A percentile compares a stretch with the other conserved stretches of the same genome.
phyloP scores from a whole-genome alignment of 2,113 vertebrate species.

The Myrmophylax atrothorax region DNA sequence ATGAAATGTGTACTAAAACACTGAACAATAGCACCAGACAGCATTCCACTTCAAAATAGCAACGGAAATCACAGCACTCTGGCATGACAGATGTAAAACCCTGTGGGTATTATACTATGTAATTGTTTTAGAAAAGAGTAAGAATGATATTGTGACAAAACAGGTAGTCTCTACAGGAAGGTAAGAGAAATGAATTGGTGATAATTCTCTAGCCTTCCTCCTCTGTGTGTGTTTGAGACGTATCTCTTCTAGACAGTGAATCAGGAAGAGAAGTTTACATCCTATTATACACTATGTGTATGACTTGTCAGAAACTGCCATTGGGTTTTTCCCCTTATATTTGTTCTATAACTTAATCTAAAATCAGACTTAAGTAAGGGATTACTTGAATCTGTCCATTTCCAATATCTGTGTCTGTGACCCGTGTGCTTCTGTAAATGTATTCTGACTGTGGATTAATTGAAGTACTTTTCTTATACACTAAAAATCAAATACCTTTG shows the following conservation, averaged over 20 bases:
- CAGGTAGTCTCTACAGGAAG: neutral
- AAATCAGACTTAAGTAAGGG: neutral
- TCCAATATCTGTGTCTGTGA: neutral
- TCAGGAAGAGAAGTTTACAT: neutral
- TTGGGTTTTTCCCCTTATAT: neutral
- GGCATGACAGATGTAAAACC: neutral
- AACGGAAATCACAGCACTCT: neutral
- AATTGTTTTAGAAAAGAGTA: neutral
- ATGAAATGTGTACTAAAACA: neutral
- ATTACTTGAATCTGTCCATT: neutral
- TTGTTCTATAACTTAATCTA: neutral
- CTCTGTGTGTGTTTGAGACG: neutral
- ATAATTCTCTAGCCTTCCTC: neutral
- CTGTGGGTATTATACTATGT: neutral
- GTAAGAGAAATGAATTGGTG: neutral
- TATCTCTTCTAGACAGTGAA: neutral
- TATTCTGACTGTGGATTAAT: neutral
- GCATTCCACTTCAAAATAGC: neutral
- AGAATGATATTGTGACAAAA: neutral
- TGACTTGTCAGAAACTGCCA: neutral
- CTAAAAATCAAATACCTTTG: neutral
- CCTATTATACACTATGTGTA: neutral
- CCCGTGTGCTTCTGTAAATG: neutral
- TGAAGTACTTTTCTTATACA: neutral
- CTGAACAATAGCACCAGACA: slow-evolving; percentile 4